A percentile compares a stretch with the other conserved stretches of the same genome.
Conservation (phyloP, 2,888 invertebrate genomes). For the Choreutis nemorana region DNA sequence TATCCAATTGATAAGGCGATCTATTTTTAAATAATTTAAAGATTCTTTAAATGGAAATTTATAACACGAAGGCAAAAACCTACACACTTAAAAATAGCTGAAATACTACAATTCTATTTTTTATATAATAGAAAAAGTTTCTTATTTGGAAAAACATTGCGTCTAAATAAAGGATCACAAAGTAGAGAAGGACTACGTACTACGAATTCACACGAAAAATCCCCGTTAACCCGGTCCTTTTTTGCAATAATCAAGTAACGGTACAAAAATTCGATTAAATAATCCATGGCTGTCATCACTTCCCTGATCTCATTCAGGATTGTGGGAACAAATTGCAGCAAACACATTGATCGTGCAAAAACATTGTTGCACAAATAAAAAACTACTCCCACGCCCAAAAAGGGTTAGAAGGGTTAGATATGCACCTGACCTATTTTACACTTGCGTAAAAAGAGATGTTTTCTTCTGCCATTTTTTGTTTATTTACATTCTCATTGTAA, state of each 20-base stretch:
- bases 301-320: conserved; percentile 37
- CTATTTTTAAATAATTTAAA: too few species aligned
- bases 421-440: conserved; percentile 65
- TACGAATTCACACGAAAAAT: too few species aligned
- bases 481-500: conserved; percentile 41
- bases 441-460: conserved; percentile 34
- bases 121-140: too few species aligned
- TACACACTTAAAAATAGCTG: too few species aligned
- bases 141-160: too few species aligned
- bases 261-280: conserved; percentile 32
- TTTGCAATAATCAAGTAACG: conserved; percentile 33
- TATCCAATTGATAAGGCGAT: too few species aligned
- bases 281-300: conserved; percentile 55
- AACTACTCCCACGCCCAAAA: conserved; percentile 56
- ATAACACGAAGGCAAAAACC: too few species aligned
- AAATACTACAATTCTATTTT: too few species aligned
- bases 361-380: conserved; percentile 45
- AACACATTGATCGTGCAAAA: conserved; percentile 51
- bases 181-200: too few species aligned
- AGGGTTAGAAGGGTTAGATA: conserved; percentile 56
- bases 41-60: too few species aligned
- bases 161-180: too few species aligned
- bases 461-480: conserved; percentile 53
- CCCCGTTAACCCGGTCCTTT: conserved; percentile 18
- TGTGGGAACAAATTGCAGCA: conserved; percentile 67